Percentiles rank a stretch among this genome's conserved stretches.
Conservation (phyloP, 2,113 vertebrate genomes). For the Pseudonaja textilis region DNA sequence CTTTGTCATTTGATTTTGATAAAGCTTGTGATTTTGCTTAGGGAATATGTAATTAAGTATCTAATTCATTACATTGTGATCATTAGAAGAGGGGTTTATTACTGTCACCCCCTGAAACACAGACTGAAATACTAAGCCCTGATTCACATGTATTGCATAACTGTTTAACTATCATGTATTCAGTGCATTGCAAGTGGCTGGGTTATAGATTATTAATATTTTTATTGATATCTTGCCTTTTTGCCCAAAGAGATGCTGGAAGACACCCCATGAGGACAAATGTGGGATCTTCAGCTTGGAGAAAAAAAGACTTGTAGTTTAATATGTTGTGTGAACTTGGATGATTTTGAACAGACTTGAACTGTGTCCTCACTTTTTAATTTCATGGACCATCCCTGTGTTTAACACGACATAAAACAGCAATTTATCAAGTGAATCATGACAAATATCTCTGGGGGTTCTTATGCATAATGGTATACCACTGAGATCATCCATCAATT, state of each 20-base stretch:
- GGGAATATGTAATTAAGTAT: neutral
- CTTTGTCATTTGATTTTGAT: neutral
- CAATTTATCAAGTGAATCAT: neutral
- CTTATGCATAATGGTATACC: neutral
- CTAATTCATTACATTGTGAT: neutral
- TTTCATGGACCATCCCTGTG: neutral
- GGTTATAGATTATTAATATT: neutral
- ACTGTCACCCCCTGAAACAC: neutral
- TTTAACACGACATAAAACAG: neutral
- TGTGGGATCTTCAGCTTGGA: neutral
- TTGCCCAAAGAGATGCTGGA: neutral
- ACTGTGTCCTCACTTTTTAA: neutral
- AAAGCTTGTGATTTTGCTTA: neutral
- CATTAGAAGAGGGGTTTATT: neutral
- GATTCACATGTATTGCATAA: neutral
- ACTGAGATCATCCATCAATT: neutral
- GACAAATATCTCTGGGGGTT: fast-evolving
- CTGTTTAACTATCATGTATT: neutral
- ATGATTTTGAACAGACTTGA: neutral
- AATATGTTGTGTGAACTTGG: neutral
- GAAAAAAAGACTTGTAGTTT: neutral
- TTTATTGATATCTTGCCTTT: neutral
- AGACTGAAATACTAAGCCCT: neutral
- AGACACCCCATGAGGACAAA: neutral
- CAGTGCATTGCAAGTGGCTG: neutral